Evolutionary conservation across 2,888 invertebrate genomes (phyloP).

Genomic region (Cryptops parisi): DNA sequence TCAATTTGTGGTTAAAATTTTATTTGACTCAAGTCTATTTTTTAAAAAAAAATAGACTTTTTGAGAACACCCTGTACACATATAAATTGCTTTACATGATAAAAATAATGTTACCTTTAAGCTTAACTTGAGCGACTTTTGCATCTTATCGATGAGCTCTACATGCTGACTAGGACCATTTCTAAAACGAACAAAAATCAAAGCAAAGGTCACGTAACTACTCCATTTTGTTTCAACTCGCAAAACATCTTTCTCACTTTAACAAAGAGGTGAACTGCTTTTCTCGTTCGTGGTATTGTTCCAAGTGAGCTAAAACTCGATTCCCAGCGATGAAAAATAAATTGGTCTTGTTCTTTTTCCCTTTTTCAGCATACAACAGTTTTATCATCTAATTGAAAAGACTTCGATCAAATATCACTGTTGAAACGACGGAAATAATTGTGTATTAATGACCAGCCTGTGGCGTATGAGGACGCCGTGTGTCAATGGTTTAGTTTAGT

Average conservation of each 20-base stretch:
- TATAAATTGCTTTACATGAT: too few relatives aligned
- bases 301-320: conserved; percentile 47
- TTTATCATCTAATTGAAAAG: conserved; percentile 38
- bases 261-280: conserved; percentile 48
- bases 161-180: conserved; percentile 53
- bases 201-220: too few relatives aligned
- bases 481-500: too few relatives aligned
- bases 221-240: too few relatives aligned
- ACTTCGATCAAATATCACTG: too few relatives aligned
- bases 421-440: too few relatives aligned
- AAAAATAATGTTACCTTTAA: conserved; percentile 48
- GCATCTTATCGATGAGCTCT: conserved; percentile 56
- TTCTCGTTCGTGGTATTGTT: conserved; percentile 48
- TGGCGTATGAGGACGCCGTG: too few relatives aligned
- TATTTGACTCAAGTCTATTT: too few relatives aligned
- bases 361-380: conserved; percentile 52
- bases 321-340: conserved; percentile 54
- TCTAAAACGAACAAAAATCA: conserved; percentile 35
- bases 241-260: conserved; percentile 46
- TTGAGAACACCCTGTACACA: too few relatives aligned
- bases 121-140: conserved; percentile 47
- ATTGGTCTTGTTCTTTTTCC: conserved; percentile 45
- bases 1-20: too few relatives aligned
- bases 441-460: too few relatives aligned
- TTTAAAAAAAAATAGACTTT: conserved; percentile 13